Evolutionary conservation across 2,113 vertebrate species (phyloP).

Genomic region (Prietella phreatophila): DNA sequence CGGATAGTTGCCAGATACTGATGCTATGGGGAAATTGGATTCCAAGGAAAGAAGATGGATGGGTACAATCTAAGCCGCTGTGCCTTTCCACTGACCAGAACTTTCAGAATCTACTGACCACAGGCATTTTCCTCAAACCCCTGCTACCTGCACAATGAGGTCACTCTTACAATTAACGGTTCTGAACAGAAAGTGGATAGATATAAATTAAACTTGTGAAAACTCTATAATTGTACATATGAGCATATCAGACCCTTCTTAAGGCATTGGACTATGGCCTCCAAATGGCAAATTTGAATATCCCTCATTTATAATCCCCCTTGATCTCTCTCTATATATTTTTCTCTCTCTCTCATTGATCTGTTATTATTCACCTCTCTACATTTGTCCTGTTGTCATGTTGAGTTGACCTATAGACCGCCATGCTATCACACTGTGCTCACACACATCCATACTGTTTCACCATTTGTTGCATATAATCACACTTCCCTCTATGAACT

Average conservation of each 20-base stretch:
- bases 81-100: constrained; percentile 10
- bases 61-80: constrained; percentile 47
- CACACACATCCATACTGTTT: neutral
- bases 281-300: neutral
- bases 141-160: neutral
- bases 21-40: constrained; percentile 56
- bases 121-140: constrained; percentile 10
- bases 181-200: neutral
- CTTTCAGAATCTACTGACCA: neutral
- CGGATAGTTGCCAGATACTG: constrained; percentile 45
- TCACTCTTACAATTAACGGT: neutral
- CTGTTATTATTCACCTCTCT: neutral
- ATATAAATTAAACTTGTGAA: neutral
- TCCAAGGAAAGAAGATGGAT: constrained; percentile 63
- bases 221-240: neutral
- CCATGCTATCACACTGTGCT: constrained; percentile 10
- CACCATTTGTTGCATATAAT: neutral
- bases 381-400: neutral
- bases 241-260: neutral
- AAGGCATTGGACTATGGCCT: no score
- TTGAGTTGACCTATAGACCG: neutral
- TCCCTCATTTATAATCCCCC: neutral
- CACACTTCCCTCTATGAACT: neutral
- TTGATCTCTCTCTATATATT: neutral
- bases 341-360: neutral